phyloP scores from a whole-genome alignment of 2,113 vertebrate species.

The Ceyx melanurus region DNA sequence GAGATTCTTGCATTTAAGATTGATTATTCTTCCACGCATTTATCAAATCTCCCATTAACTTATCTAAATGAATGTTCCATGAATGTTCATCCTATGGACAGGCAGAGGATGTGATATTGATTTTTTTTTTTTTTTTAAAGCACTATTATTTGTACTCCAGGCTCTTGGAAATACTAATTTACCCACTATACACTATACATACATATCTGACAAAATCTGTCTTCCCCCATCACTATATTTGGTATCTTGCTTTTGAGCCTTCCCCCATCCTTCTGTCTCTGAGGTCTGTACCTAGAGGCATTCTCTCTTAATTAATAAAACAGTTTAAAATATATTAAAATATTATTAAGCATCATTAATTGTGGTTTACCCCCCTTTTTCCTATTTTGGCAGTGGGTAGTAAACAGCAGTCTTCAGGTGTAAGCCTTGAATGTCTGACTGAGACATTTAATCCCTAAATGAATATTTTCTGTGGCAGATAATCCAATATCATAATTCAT shows the following conservation, averaged over 20 bases:
- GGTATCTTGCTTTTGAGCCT: not conserved
- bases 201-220: not conserved
- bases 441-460: not conserved
- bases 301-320: not conserved
- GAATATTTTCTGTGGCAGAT: not conserved
- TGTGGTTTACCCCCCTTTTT: not conserved
- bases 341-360: not conserved
- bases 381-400: not conserved
- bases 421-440: not conserved
- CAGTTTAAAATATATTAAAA: not conserved
- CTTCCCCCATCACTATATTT: not conserved
- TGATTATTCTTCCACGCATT: not conserved
- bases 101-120: conserved; percentile 8
- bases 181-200: not conserved
- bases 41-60: conserved; percentile 27
- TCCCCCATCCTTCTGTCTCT: not conserved
- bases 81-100: conserved; percentile 9
- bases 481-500: not conserved
- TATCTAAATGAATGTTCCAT: conserved; percentile 10
- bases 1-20: not conserved
- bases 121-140: not conserved
- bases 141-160: not conserved
- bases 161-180: not conserved
- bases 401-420: not conserved
- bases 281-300: not conserved